These are phyloP conservation scores for Vireo altiloquus DNA, from an alignment of 2,113 vertebrate genomes.

Conservation along the genomic window DNA sequence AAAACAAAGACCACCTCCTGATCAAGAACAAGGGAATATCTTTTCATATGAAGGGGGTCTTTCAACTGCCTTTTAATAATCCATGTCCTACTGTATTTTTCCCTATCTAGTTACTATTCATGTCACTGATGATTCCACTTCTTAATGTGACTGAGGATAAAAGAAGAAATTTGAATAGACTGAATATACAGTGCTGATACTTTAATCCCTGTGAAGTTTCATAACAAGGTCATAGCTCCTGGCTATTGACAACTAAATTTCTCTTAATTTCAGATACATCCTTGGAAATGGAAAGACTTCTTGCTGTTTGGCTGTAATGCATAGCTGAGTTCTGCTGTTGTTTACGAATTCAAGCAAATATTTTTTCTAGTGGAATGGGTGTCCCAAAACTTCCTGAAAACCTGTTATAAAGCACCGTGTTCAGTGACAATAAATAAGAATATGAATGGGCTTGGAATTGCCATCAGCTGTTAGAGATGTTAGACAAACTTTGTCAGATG, in stretches of 20 bases:
- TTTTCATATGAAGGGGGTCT: background rate
- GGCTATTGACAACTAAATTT: constrained; percentile 5
- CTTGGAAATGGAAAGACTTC: background rate
- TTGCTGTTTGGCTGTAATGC: background rate
- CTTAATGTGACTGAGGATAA: background rate
- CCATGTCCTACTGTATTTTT: background rate
- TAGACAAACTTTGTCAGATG: background rate
- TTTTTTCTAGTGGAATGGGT: background rate
- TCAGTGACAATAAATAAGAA: background rate
- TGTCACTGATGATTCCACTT: background rate
- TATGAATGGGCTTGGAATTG: background rate
- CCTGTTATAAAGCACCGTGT: background rate
- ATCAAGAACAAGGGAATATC: background rate
- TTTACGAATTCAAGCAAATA: background rate
- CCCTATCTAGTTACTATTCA: background rate
- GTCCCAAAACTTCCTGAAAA: background rate
- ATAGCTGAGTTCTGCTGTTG: background rate
- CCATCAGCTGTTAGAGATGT: background rate
- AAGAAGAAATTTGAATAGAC: constrained; percentile 13
- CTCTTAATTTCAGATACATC: constrained; percentile 7
- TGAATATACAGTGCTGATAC: background rate
- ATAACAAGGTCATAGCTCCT: constrained; percentile 10
- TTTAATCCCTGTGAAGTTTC: constrained; percentile 6
- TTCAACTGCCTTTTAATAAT: background rate
- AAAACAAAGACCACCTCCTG: background rate